Percentiles rank a stretch among this genome's conserved stretches.
Conservation (phyloP, 1,140 invertebrate species). For the Phymorhynchus buccinoides region DNA sequence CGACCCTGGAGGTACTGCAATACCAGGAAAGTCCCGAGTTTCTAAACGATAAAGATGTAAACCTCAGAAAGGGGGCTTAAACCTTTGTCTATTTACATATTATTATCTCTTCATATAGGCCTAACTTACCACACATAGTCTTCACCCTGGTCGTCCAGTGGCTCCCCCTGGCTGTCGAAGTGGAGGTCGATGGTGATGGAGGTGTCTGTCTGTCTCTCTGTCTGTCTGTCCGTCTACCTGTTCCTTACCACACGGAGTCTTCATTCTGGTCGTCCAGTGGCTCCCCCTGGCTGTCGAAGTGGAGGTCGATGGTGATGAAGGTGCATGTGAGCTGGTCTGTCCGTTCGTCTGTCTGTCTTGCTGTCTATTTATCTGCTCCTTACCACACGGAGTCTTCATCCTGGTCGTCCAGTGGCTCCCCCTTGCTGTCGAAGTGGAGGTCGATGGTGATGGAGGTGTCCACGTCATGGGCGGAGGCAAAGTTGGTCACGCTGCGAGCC, state of each 20-base stretch:
- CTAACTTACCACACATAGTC: conserved; percentile 58
- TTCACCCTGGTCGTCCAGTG: conserved; percentile 13
- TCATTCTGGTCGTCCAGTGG: conserved; percentile 22
- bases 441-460: conserved; percentile 78
- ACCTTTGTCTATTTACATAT: background rate
- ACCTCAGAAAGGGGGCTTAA: background rate
- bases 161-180: conserved; percentile 80
- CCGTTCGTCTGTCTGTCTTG: no score
- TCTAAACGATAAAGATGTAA: no score
- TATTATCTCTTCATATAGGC: background rate
- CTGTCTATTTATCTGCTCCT: no score
- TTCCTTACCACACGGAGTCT: conserved; percentile 62
- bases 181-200: conserved; percentile 92
- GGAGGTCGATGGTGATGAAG: conserved; percentile 92
- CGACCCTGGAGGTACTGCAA: no score
- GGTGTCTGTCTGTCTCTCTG: conserved; percentile 75
- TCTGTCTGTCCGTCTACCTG: background rate
- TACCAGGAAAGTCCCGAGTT: no score
- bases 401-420: no score
- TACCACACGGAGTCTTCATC: no score
- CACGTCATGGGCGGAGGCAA: conserved; percentile 92
- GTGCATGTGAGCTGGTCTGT: no score
- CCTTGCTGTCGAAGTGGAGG: background rate
- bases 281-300: conserved; percentile 82
- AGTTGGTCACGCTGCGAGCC: conserved; percentile 88